A percentile compares a stretch with the other conserved stretches of the same genome.
These are phyloP conservation scores for Calameuta filiformis DNA, from an alignment of 2,888 invertebrate species.

Conservation along the genomic window DNA sequence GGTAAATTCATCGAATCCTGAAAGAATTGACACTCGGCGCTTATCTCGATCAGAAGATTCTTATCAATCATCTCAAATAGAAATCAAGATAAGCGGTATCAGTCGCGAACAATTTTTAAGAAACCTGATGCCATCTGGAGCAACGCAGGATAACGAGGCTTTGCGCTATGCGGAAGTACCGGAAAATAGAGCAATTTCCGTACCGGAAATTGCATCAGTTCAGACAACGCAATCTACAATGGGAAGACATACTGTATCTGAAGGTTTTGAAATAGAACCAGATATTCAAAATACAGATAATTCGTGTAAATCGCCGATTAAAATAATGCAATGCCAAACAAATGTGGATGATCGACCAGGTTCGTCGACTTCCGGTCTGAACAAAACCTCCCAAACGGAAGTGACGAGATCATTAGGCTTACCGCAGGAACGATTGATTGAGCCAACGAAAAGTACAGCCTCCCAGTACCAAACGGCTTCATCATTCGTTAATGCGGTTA, in stretches of 20 bases:
- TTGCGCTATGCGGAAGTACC: neutral
- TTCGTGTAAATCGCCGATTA: neutral
- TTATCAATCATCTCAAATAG: neutral
- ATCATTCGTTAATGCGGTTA: neutral
- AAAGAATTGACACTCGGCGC: neutral
- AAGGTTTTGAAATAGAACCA: neutral
- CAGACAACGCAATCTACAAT: neutral
- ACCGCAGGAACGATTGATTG: neutral
- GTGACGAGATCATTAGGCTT: neutral
- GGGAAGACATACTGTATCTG: neutral
- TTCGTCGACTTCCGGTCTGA: neutral
- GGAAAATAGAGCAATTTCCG: neutral
- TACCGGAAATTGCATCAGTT: neutral
- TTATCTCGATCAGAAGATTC: neutral
- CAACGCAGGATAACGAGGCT: neutral
- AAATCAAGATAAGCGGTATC: neutral
- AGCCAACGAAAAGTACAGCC: neutral
- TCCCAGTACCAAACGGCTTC: neutral
- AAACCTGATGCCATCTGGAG: neutral
- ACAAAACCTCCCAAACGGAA: neutral
- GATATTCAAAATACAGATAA: neutral
- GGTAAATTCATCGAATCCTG: neutral
- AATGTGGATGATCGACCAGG: neutral
- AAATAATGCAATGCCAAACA: neutral
- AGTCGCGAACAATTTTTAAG: neutral